A percentile compares a stretch with the other conserved stretches of the same genome.
These are phyloP conservation scores for Watsonalla cultraria DNA, from an alignment of 2,888 invertebrate genomes.

Conservation along the genomic window DNA sequence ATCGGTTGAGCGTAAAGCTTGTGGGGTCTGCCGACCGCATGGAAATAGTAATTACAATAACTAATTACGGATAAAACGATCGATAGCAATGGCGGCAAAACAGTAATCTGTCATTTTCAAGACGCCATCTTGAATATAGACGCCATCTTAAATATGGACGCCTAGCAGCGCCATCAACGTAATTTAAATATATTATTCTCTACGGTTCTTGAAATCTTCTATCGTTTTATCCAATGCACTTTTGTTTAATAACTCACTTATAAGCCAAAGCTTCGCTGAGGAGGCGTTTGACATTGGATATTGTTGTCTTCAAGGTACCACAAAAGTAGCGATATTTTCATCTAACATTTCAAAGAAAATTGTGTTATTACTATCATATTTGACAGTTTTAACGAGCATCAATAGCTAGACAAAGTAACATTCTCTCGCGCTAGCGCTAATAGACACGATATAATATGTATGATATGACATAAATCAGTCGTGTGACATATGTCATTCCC, in stretches of 20 bases:
- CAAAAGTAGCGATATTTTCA: background rate
- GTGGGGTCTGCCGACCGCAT: conserved; percentile 10
- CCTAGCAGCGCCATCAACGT: background rate
- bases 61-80: background rate
- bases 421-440: no score
- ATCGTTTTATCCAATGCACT: conserved; percentile 28
- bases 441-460: no score
- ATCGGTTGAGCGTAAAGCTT: conserved; percentile 2
- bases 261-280: conserved; percentile 20
- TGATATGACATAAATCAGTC: no score
- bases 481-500: no score
- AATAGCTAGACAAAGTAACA: no score
- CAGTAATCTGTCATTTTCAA: no score
- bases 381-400: no score
- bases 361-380: no score
- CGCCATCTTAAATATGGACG: background rate
- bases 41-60: conserved; percentile 7
- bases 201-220: background rate
- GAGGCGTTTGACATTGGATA: background rate
- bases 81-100: background rate
- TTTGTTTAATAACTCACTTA: conserved; percentile 28
- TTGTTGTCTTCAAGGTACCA: background rate
- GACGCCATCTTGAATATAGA: background rate
- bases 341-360: no score
- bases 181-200: background rate